Evolutionary conservation across 2,797 vertebrate species (phyloP), one percentile per base, ranked within the genome.

Genomic region (Pelobates cultripes): DNA sequence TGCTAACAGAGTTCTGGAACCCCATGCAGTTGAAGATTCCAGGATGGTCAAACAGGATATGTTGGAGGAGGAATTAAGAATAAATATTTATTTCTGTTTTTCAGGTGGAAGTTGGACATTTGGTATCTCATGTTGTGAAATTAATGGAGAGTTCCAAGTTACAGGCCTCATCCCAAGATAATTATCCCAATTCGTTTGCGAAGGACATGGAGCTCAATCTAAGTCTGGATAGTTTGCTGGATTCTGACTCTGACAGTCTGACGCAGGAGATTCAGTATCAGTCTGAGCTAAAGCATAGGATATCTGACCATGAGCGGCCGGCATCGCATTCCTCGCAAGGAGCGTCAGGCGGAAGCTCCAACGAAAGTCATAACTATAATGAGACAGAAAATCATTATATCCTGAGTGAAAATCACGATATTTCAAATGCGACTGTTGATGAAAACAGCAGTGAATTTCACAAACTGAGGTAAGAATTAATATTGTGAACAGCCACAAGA

Each of bases 191-290:
- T 57, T 42, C 42, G 3, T 43, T 42, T 14, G 42, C 66, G 44
- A n/a, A 7, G 4, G 81, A 60, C 7, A 7, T 41, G 3, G 64
- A 74, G 0, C 76, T 75, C 1, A 45, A 53, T 17, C 71, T 83
- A 3, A 78, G 81, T 43, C 53, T 74, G 2, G 81, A 83, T n/a
- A 83, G 81, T 74, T 70, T 83, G 40, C 75, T 78, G 28, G 70
- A 78, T 45, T 63, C 61, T 1, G 81, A 82, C 40, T 72, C 76
- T 7, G 81, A 83, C 71, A 83, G 76, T 28, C 45, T 78, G 12
- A 63, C 15, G 3, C 70, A 83, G 14, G 81, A 83, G 44, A 61
- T 45, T 5, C 7, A 42, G 40, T 83, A 83, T 43, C 81, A 83
- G 40, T 74, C 63, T 17, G 70, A 69, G 3, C 81, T 83, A 3